phyloP scores from a whole-genome alignment of 2,888 invertebrate species.

The Apoda limacodes region DNA sequence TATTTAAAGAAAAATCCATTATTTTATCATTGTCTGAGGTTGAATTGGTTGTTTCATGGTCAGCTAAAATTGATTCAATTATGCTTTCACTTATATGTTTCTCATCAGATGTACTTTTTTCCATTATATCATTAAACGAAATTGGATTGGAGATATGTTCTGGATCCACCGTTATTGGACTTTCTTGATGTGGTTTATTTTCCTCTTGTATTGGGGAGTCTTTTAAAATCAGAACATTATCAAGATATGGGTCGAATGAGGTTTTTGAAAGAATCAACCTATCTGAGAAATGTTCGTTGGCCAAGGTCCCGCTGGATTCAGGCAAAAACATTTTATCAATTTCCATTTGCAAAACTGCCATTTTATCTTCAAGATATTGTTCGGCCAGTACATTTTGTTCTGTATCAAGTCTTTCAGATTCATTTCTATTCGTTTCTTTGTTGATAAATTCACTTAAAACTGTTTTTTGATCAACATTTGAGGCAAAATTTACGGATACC shows the following conservation, averaged over 20 bases:
- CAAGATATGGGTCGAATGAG: constrained; percentile 40
- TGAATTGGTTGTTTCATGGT: constrained; percentile 22
- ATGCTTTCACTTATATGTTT: constrained; percentile 40
- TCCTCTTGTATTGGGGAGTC: constrained; percentile 32
- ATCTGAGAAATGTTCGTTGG: constrained; percentile 38
- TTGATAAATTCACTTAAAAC: constrained; percentile 18
- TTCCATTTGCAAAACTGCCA: constrained; percentile 61
- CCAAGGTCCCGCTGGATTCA: constrained; percentile 48
- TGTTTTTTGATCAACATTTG: constrained; percentile 11
- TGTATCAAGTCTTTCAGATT: too few relatives aligned
- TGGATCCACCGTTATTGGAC: constrained; percentile 10
- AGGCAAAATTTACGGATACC: too few relatives aligned
- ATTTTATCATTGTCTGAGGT: constrained; percentile 12
- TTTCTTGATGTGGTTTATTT: constrained; percentile 6
- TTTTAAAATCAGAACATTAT: constrained; percentile 41
- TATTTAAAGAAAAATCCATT: too few relatives aligned
- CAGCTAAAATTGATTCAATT: constrained; percentile 37
- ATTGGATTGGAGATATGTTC: constrained; percentile 8
- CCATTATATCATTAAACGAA: constrained; percentile 1
- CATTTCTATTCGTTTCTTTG: constrained; percentile 25
- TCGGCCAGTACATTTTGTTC: constrained; percentile 40
- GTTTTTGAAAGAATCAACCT: constrained; percentile 31
- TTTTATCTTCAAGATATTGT: constrained; percentile 55
- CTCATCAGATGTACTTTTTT: constrained; percentile 27
- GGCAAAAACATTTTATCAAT: constrained; percentile 60